Conservation (phyloP, 2,888 invertebrate genomes). For the Rutpela maculata region DNA sequence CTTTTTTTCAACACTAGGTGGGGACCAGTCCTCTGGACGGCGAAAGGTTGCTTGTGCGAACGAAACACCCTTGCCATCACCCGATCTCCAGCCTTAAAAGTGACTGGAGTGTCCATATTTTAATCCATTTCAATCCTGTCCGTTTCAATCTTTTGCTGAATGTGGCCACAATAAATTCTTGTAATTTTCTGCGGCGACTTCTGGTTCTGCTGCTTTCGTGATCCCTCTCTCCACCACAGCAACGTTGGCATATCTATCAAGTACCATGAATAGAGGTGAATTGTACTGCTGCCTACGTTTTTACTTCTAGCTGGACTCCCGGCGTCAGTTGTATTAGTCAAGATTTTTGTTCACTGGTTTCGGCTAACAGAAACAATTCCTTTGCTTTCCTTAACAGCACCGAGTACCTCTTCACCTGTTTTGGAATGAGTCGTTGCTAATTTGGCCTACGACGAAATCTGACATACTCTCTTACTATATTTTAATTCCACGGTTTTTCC, state of each 20-base stretch:
- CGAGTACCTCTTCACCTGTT: conserved; percentile 84
- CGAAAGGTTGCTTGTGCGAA: too few relatives aligned
- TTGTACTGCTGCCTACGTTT: conserved; percentile 88
- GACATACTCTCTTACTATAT: conserved; percentile 84
- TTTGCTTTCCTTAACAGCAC: conserved; percentile 74
- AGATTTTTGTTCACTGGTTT: conserved; percentile 88
- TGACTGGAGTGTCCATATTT: too few relatives aligned
- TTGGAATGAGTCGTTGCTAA: conserved; percentile 93
- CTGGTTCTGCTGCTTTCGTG: conserved; percentile 80
- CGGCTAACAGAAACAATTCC: conserved; percentile 79
- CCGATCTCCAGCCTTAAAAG: too few relatives aligned
- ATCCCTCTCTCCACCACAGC: conserved; percentile 98
- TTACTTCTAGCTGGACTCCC: conserved; percentile 86
- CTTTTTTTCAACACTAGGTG: too few relatives aligned
- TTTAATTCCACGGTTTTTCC: conserved; percentile 94
- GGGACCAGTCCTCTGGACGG: too few relatives aligned
- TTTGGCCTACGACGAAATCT: conserved; percentile 92
- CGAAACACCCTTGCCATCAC: too few relatives aligned
- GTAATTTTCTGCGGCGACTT: conserved; percentile 82
- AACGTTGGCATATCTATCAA: conserved; percentile 90
- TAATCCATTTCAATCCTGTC: conserved; percentile 14
- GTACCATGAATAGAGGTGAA: conserved; percentile 87
- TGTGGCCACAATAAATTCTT: conserved; percentile 84
- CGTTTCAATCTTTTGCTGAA: conserved; percentile 75
- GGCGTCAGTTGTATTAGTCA: conserved; percentile 93